Evolutionary conservation across 2,888 invertebrate genomes (phyloP), one percentile per base, ranked within the genome.

Genomic region (Amaurobius ferox): DNA sequence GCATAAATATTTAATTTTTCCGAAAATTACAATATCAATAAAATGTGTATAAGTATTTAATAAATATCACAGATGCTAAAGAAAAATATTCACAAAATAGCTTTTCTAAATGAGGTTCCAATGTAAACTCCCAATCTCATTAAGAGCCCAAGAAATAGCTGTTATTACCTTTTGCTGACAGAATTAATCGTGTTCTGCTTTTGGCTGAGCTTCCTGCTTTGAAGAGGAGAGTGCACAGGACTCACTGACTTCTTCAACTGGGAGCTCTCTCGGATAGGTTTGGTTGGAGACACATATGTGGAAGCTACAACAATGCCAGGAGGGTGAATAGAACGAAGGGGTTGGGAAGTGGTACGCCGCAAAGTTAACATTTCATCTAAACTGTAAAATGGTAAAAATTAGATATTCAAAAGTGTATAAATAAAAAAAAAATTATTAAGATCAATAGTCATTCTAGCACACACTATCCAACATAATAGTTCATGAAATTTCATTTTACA

Each of bases 251-350:
- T 68, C 19, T 70, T 39, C 6, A 61, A 9, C 44, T 70, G 73
- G 28, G 74, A 61, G 61, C 86, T 62, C 48, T 86, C 87, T 40
- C 87, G 87, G 40, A 88, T 62, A 13, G 85, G 71, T 70, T 89
- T 89, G 6, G 88, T 76, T 3, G 89, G 89, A 5, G 89, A 89
- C 19, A 88, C 48, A 62, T 89, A 88, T 7, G 81, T 78, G 16
- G 87, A 72, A 16, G 83, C 67, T 26, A 61, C 48, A n/a, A 68
- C 72, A 39, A 61, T 70, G 26, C 81, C 77, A 29, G 74, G 76
- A 55, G 86, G 79, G 6, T 79, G 87, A 61, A 87, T 55, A 48
- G 83, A 79, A 16, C 87, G 64, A 29, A 88, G 72, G 23, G 88
- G 88, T 70, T 88, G 88, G 35, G 88, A 88, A 26, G 77, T 85